Base-by-base conservation (phyloP, 2,797 vertebrate genomes). In the Adelosebastes latens region DNA sequence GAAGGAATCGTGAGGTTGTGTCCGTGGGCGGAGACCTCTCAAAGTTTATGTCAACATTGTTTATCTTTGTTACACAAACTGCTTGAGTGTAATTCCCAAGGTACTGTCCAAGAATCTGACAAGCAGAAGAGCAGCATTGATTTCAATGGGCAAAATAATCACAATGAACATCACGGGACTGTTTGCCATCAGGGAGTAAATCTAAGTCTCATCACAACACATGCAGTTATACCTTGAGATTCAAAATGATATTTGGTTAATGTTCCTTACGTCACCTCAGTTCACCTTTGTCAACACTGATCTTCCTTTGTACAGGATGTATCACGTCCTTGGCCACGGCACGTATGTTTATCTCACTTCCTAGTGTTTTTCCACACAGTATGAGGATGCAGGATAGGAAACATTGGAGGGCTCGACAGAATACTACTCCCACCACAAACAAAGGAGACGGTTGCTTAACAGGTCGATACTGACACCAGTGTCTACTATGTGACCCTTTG, bases 301-400 rank as follows among this genome's bases (percentile, higher is more conserved):
- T 53, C 0, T 1, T 20, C 29, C 12, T 1, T n/a, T 5, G 13
- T 1, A 64, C 88, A 84, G 88, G 81, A 90, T 83, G 80, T 77
- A 72, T 84, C 34, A 7, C 61, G 49, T 66, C 52, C 79, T 81
- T 75, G 66, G 49, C 46, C 13, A 10, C 0, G 0, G 8, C 10
- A 18, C 29, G 9, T 52, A 1, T 29, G 31, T 73, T 87, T 76
- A 87, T 84, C 78, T 85, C 75, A 83, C 73, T 90, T 89, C 89
- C 82, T 12, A 29, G 4, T 85, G 83, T 84, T 92, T 85, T 86
- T 73, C 20, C 42, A 73, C 2, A 0, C 73, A 80, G 71, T 75
- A 24, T 70, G 53, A 88, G 66, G 92, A 87, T 65, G 80, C n/a
- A 27, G 34, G 55, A 66, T 71, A 72, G 80, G 77, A 87, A 89